Percentiles rank a stretch among this genome's conserved stretches.
Conservation (phyloP, 2,113 vertebrate species). For the Balaeniceps rex region DNA sequence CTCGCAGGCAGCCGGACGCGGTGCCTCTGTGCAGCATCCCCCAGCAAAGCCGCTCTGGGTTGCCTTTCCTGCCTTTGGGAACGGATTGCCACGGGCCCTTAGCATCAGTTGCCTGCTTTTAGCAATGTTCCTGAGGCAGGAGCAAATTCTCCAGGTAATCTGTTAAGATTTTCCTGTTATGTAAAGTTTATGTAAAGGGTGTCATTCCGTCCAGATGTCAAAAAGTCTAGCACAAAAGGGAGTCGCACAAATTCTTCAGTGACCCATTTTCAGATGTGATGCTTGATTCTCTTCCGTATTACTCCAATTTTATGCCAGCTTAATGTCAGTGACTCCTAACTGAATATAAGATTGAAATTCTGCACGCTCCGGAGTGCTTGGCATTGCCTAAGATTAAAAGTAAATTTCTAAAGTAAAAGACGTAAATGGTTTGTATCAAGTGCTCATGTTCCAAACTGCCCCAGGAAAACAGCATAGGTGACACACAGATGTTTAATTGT, state of each 20-base stretch:
- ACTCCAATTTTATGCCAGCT: neutral
- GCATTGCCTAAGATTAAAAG: neutral
- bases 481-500: neutral
- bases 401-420: neutral
- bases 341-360: neutral
- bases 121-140: neutral
- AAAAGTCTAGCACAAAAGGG: neutral
- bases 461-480: neutral
- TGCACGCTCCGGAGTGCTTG: neutral
- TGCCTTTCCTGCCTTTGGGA: neutral
- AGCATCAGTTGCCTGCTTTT: neutral
- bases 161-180: neutral
- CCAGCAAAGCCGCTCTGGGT: neutral
- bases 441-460: neutral
- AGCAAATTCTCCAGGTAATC: neutral
- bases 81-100: neutral
- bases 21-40: neutral
- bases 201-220: neutral
- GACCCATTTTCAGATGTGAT: neutral
- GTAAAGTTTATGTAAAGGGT: neutral
- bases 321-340: neutral
- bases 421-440: neutral
- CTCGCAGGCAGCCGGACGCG: rapidly evolving
- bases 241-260: neutral
- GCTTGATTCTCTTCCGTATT: neutral